Base-by-base conservation (phyloP, 1,140 invertebrate genomes). In the Drosophila novamexicana region DNA sequence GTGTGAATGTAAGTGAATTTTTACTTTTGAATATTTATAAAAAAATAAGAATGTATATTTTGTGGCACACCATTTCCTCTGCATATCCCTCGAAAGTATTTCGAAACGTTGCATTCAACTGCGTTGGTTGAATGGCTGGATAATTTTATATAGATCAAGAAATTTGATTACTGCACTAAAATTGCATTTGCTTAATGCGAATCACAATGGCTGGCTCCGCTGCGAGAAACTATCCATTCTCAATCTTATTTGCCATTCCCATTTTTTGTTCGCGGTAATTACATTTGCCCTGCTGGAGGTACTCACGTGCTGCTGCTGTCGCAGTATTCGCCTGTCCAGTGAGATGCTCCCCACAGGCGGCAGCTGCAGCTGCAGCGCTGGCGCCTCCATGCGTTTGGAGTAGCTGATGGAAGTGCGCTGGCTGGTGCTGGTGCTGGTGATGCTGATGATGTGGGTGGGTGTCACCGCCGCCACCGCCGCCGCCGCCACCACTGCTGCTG, bases 221-320 rank as follows among this genome's bases (percentile, higher is more conserved):
- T 36, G 78, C 29, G 40, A 18, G 44, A 44, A 52, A 16, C 16
- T 8, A 14, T 10, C 32, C 47, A 40, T n/a, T 22, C 18, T 1
- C 16, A 45, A 18, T 49, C 47, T 10, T n/a, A 16, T 45, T 36
- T 52, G 14, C 37, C n/a, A 18, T 45, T 18, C 10, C 10, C 47
- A 52, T 18, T 42, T 45, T 16, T 67, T 5, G 22, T 29, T 5
- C 8, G 47, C 7, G 71, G 36, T 71, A 71, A 71, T 71, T 71
- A 39, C 52, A 50, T 71, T 65, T 65, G 16, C 18, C 18, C 18
- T 9, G 34, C 18, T 8, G 37, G 47, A 61, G 39, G 14, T 62
- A 90, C 85, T 85, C 70, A 89, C 85, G 44, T 71, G 81, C 82
- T 36, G 82, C 72, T 63, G 91, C 82, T n/a, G 90, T 69, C 39